These are phyloP conservation scores for Calameuta filiformis DNA, from an alignment of 2,888 invertebrate genomes.

Conservation along the genomic window DNA sequence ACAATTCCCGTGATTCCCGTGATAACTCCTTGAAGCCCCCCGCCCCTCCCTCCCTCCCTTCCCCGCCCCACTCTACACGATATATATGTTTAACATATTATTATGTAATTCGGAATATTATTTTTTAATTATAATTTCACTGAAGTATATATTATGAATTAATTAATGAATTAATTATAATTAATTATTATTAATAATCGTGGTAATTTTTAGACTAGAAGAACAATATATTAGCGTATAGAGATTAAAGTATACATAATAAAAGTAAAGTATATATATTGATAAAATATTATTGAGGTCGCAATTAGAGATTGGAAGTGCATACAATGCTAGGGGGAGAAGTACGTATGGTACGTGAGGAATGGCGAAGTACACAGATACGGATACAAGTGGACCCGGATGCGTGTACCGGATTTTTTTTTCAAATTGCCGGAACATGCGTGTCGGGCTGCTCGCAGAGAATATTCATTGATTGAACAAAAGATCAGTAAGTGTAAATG, in stretches of 20 bases:
- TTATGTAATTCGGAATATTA: slow-evolving; percentile 46
- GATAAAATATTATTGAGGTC: slow-evolving; percentile 60
- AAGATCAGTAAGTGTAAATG: slow-evolving; percentile 64
- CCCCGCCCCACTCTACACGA: slow-evolving; percentile 34
- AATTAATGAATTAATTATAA: slow-evolving; percentile 19
- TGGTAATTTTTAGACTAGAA: slow-evolving; percentile 62
- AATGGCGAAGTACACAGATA: slow-evolving; percentile 38
- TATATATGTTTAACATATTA: slow-evolving; percentile 49
- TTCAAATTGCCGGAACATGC: neutral
- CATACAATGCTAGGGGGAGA: slow-evolving; percentile 51
- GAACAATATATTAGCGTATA: slow-evolving; percentile 62
- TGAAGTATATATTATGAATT: slow-evolving; percentile 40
- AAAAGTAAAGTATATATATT: slow-evolving; percentile 49
- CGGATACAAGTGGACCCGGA: slow-evolving; percentile 43
- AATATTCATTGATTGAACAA: slow-evolving; percentile 59
- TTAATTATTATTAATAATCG: slow-evolving; percentile 55
- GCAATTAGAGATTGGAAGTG: slow-evolving; percentile 58
- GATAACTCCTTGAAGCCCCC: neutral
- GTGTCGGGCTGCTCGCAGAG: slow-evolving; percentile 50
- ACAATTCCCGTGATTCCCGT: neutral
- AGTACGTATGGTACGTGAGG: neutral
- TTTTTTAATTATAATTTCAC: slow-evolving; percentile 44
- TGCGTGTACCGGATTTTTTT: neutral
- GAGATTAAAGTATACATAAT: slow-evolving; percentile 61
- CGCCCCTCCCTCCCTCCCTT: slow-evolving; percentile 13